Evolutionary conservation across 2,888 invertebrate species (phyloP).

Genomic region (Macrostomum cliftonense): DNA sequence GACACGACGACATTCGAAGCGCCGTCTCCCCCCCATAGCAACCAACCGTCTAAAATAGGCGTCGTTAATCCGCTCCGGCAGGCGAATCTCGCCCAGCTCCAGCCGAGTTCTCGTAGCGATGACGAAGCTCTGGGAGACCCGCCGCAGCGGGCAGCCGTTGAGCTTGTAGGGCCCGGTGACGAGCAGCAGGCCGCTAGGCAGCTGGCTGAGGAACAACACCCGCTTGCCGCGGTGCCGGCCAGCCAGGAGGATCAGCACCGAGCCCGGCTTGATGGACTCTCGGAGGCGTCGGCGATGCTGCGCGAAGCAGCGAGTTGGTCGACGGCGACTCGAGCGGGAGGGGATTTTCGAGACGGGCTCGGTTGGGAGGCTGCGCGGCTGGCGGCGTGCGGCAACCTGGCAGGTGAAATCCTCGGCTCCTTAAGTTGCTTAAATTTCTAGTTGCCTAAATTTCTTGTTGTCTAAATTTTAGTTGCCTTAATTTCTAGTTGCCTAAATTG

Average conservation of each 20-base stretch:
- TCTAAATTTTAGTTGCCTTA: too few species aligned
- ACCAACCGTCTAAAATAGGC: constrained; percentile 54
- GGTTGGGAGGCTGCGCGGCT: constrained; percentile 37
- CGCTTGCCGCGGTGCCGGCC: constrained; percentile 79
- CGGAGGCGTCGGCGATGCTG: too few species aligned
- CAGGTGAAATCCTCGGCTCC: too few species aligned
- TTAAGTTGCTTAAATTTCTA: too few species aligned
- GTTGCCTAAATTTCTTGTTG: too few species aligned
- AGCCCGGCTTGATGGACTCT: constrained; percentile 48
- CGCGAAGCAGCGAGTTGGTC: too few species aligned
- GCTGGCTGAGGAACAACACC: constrained; percentile 70
- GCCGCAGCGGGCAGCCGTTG: constrained; percentile 80
- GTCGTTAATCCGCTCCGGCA: constrained; percentile 71
- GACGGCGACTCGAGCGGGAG: too few species aligned
- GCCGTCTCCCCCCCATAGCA: too few species aligned
- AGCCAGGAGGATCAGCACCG: constrained; percentile 74
- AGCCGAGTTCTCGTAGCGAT: constrained; percentile 71
- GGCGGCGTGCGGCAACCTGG: constrained; percentile 14
- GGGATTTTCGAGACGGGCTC: constrained; percentile 16
- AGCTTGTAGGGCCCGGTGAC: constrained; percentile 81
- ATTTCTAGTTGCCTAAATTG: too few species aligned
- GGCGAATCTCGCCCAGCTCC: constrained; percentile 55
- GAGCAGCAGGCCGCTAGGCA: constrained; percentile 69
- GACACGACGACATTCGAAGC: too few species aligned
- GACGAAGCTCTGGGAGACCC: constrained; percentile 81